Evolutionary conservation across 2,113 vertebrate species (phyloP).

Genomic region (Lathamus discolor): DNA sequence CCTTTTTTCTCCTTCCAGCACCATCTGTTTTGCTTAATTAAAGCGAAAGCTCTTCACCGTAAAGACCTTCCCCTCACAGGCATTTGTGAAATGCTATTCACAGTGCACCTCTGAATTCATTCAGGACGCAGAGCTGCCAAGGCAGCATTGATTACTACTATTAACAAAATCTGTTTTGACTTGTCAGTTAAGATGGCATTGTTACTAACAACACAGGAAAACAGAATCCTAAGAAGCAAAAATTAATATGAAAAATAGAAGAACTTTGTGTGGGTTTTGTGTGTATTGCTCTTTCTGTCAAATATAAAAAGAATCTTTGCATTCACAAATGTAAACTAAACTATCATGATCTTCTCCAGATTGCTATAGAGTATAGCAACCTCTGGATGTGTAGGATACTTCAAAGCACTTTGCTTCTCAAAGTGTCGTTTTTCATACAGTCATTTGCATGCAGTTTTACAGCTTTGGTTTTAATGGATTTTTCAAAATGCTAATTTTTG

Average conservation of each 20-base stretch:
- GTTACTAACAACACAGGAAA: not conserved
- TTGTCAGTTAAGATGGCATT: not conserved
- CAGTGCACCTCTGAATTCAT: not conserved
- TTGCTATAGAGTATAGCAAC: not conserved
- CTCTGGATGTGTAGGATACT: not conserved
- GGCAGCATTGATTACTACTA: not conserved
- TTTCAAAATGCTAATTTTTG: slow-evolving; percentile 59
- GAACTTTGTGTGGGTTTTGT: not conserved
- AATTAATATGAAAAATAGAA: not conserved
- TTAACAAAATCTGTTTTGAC: slow-evolving; percentile 23
- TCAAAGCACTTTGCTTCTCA: slow-evolving; percentile 15
- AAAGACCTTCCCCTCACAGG: slow-evolving; percentile 27
- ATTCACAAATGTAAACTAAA: not conserved
- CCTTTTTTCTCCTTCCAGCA: slow-evolving; percentile 45
- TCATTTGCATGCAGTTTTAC: slow-evolving; percentile 11
- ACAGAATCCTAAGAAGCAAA: not conserved
- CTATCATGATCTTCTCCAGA: not conserved
- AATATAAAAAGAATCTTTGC: not conserved
- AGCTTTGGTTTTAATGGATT: slow-evolving; percentile 9
- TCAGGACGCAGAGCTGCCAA: not conserved
- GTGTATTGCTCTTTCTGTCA: not conserved
- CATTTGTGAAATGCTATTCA: slow-evolving; percentile 45
- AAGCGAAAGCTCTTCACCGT: not conserved
- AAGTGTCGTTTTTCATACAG: not conserved
- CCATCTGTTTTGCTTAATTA: slow-evolving; percentile 60